Evolutionary conservation across 2,113 vertebrate species (phyloP).

Genomic region (Neogale vison): DNA sequence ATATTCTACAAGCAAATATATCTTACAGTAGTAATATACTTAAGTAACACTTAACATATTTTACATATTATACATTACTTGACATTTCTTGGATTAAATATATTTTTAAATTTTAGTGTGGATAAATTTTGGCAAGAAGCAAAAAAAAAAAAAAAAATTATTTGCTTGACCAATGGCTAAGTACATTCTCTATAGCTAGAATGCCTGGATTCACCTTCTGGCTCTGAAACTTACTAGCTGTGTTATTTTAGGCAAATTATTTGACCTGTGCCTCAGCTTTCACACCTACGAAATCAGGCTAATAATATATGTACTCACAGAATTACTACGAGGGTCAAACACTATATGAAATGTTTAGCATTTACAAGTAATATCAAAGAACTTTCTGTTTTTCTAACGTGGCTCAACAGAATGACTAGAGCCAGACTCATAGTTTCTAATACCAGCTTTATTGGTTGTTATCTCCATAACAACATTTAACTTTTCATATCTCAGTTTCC

Average conservation of each 20-base stretch:
- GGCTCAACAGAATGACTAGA: not conserved
- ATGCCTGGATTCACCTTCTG: not conserved
- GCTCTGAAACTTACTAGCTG: conserved; percentile 1
- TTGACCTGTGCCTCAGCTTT: not conserved
- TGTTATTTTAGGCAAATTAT: not conserved
- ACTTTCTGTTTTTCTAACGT: not conserved
- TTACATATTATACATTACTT: not conserved
- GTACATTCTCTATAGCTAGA: not conserved
- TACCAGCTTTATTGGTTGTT: not conserved
- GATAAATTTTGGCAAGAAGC: not conserved
- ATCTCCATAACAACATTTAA: not conserved
- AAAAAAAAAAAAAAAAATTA: not conserved
- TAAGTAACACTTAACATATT: not conserved
- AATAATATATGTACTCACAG: not conserved
- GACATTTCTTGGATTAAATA: conserved; percentile 5
- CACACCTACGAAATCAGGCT: not conserved
- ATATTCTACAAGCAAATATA: conserved; percentile 39
- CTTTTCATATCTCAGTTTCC: not conserved
- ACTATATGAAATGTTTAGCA: not conserved
- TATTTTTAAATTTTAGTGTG: not conserved
- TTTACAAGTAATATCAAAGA: not conserved
- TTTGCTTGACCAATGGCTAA: not conserved
- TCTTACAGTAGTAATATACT: not conserved
- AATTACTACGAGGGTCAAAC: not conserved
- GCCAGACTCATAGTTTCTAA: not conserved